Percentiles rank a stretch among this genome's conserved stretches.
These are phyloP conservation scores for Masticophis lateralis DNA, from an alignment of 2,797 vertebrate genomes.

Conservation along the genomic window DNA sequence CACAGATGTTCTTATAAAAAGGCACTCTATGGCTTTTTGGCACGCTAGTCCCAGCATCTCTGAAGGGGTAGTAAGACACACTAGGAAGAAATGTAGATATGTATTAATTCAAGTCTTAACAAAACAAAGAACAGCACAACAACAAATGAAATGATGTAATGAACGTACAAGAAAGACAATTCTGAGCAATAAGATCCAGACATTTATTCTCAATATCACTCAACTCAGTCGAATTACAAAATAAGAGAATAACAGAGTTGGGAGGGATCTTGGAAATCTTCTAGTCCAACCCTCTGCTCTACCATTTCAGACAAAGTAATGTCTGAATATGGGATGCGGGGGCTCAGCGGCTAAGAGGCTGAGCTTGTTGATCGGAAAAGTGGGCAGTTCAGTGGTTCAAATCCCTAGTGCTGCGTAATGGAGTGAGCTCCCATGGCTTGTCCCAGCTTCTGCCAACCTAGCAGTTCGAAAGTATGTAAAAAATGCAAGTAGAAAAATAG, in stretches of 20 bases:
- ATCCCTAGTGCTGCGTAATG: too few relatives aligned
- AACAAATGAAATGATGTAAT: background rate
- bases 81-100: slow-evolving; percentile 38
- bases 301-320: background rate
- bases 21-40: slow-evolving; percentile 66
- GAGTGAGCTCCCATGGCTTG: too few relatives aligned
- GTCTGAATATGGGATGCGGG: background rate
- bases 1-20: slow-evolving; percentile 63
- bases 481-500: too few relatives aligned
- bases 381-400: too few relatives aligned
- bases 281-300: background rate
- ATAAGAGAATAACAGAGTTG: background rate
- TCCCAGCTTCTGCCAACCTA: too few relatives aligned
- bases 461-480: too few relatives aligned
- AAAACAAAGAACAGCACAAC: background rate
- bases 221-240: background rate
- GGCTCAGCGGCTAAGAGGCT: too few relatives aligned
- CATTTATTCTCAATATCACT: background rate
- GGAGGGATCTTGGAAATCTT: background rate
- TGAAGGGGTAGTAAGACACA: slow-evolving; percentile 42
- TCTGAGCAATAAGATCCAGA: background rate
- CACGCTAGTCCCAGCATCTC: slow-evolving; percentile 34
- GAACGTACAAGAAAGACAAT: background rate
- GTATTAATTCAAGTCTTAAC: slow-evolving; percentile 19
- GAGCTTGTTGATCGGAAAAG: too few relatives aligned